Percentiles rank a stretch among this genome's conserved stretches.
Evolutionary conservation across 2,797 vertebrate genomes (phyloP).

Genomic region (Hydrophis major): DNA sequence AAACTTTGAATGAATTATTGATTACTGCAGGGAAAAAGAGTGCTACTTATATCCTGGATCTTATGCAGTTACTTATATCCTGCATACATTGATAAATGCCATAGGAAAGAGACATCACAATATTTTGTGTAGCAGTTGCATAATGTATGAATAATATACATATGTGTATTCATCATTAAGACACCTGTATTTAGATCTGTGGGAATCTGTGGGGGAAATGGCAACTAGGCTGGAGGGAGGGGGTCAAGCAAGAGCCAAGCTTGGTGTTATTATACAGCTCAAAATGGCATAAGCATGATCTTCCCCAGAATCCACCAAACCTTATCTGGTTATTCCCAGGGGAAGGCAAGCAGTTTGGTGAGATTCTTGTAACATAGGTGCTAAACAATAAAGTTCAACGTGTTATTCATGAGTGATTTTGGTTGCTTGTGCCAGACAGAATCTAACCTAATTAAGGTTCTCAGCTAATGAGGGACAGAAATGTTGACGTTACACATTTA

Average conservation of each 20-base stretch:
- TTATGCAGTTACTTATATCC: too few relatives aligned
- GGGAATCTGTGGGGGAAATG: not conserved
- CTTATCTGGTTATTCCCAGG: not conserved
- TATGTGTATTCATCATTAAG: not conserved
- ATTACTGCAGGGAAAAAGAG: not conserved
- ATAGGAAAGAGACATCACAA: not conserved
- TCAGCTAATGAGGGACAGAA: not conserved
- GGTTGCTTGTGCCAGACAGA: not conserved
- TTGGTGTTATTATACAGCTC: not conserved
- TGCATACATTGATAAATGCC: not conserved
- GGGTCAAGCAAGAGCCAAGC: not conserved
- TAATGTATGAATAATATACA: not conserved
- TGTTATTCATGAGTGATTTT: not conserved
- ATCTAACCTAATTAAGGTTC: not conserved
- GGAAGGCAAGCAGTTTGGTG: not conserved
- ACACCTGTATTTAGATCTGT: not conserved
- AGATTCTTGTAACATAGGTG: not conserved
- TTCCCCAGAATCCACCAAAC: not conserved
- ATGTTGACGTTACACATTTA: not conserved
- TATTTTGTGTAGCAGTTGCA: not conserved
- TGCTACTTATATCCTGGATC: not conserved
- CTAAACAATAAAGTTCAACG: not conserved
- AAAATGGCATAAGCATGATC: not conserved
- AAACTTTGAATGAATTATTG: not conserved
- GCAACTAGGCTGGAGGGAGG: not conserved